phyloP scores from a whole-genome alignment of 2,797 vertebrate genomes.

The Hybognathus amarus region DNA sequence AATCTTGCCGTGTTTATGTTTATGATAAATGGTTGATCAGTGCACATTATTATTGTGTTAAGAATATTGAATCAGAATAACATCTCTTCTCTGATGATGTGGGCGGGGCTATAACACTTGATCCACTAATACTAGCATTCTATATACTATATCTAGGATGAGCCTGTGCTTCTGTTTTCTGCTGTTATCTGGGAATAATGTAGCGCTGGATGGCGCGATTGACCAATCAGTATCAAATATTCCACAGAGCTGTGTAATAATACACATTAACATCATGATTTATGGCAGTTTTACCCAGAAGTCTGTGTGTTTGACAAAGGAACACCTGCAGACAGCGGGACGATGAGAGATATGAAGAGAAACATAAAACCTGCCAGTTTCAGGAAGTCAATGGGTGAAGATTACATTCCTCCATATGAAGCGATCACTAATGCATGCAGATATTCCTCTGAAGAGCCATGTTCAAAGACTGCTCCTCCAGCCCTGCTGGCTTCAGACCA shows the following conservation, averaged over 20 bases:
- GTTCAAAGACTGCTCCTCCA: not conserved
- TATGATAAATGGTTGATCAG: not conserved
- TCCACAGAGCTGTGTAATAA: too few species aligned
- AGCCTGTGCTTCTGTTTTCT: too few species aligned
- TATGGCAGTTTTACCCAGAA: not conserved
- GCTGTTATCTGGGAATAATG: too few species aligned
- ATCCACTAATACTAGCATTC: too few species aligned
- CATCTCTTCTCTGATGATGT: not conserved
- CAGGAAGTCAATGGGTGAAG: not conserved
- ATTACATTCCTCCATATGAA: not conserved
- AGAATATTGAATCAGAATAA: not conserved
- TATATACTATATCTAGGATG: too few species aligned
- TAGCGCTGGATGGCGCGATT: too few species aligned
- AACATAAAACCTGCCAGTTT: not conserved
- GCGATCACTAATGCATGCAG: constrained; percentile 9
- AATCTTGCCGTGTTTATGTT: not conserved
- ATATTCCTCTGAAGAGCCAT: constrained; percentile 37
- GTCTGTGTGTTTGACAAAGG: too few species aligned
- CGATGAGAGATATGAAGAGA: not conserved
- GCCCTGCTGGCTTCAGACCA: constrained; percentile 63
- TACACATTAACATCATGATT: too few species aligned
- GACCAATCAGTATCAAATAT: too few species aligned
- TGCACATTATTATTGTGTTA: not conserved
- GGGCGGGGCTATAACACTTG: not conserved
- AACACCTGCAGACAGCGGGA: not conserved